Conservation (phyloP, 2,113 vertebrate genomes). For the Prinia subflava region DNA sequence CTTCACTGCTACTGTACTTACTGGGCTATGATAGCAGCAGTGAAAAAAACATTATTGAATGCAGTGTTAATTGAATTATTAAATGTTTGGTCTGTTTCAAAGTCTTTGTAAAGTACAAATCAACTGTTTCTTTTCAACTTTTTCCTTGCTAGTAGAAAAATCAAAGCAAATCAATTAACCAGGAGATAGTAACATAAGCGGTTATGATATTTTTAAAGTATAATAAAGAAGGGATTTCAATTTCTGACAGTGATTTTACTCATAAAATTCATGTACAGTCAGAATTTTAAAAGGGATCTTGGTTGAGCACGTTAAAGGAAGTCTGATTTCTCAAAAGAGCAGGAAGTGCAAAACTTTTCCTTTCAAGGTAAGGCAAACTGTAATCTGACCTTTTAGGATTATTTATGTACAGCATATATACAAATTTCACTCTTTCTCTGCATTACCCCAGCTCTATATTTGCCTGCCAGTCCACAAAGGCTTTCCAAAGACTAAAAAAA, state of each 20-base stretch:
- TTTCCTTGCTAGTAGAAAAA: not conserved
- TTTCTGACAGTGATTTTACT: not conserved
- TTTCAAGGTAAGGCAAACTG: not conserved
- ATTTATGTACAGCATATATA: not conserved
- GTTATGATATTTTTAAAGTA: not conserved
- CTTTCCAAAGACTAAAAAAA: not conserved
- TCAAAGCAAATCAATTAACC: not conserved
- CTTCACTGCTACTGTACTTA: not conserved
- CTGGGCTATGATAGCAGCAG: not conserved
- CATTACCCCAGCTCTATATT: not conserved
- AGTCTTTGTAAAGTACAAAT: not conserved
- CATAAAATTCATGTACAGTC: not conserved
- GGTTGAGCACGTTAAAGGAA: not conserved
- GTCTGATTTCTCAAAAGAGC: not conserved
- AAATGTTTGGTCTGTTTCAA: constrained; percentile 17
- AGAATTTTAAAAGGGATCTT: not conserved
- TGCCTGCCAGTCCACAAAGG: not conserved
- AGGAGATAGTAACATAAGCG: not conserved
- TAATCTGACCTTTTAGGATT: not conserved
- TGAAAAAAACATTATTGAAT: not conserved
- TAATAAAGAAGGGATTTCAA: not conserved
- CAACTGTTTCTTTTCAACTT: not conserved
- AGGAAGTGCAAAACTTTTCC: not conserved
- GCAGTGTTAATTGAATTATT: not conserved
- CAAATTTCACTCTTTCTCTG: not conserved